These are phyloP conservation scores for Rhaphigaster nebulosa DNA, from an alignment of 2,888 invertebrate genomes.

Conservation along the genomic window DNA sequence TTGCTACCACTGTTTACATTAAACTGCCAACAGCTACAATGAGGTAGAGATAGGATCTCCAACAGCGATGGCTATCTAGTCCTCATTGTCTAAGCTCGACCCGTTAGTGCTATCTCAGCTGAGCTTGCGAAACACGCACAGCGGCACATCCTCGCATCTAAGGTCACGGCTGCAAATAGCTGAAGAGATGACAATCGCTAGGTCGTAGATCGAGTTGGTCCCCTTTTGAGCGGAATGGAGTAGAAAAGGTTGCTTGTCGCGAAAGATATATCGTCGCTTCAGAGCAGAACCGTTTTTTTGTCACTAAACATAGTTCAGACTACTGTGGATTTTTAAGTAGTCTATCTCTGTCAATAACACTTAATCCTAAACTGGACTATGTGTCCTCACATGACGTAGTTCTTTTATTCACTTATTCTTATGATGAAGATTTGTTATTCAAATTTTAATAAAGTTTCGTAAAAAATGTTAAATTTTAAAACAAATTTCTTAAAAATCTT, in stretches of 20 bases:
- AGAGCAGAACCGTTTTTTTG: too few species aligned
- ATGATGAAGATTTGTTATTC: too few species aligned
- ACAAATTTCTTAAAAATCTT: too few species aligned
- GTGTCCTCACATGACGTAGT: too few species aligned
- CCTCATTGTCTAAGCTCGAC: not conserved
- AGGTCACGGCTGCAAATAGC: not conserved
- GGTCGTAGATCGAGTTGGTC: not conserved
- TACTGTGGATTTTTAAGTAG: too few species aligned
- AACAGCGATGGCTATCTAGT: not conserved
- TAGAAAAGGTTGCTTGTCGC: not conserved
- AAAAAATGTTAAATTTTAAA: too few species aligned
- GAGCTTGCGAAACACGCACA: not conserved
- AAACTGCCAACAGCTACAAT: not conserved
- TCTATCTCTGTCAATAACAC: too few species aligned
- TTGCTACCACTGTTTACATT: slow-evolving; percentile 10
- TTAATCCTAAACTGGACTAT: too few species aligned
- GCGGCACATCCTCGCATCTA: not conserved
- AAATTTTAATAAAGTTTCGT: too few species aligned
- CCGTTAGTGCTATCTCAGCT: slow-evolving; percentile 10
- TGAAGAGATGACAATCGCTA: not conserved
- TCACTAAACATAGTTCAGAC: too few species aligned
- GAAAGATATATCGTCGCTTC: too few species aligned
- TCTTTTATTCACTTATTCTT: too few species aligned
- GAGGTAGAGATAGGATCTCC: not conserved
- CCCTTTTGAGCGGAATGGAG: not conserved